Conservation (phyloP, 2,888 invertebrate species). For the Hesperia comma region DNA sequence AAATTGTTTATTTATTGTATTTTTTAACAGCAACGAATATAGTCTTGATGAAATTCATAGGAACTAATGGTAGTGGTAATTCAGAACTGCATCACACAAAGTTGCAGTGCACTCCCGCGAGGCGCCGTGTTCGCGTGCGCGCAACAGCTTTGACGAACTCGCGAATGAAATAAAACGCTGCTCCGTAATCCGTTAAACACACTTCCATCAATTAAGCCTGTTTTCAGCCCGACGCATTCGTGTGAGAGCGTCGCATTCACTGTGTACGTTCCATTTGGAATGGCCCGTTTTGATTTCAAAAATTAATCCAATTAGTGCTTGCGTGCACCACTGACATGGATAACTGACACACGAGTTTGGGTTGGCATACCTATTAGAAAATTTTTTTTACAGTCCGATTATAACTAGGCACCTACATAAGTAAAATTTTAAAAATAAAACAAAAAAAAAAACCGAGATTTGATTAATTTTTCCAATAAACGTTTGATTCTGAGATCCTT, state of each 20-base stretch:
- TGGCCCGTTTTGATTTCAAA: slow-evolving; percentile 4
- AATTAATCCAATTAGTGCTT: slow-evolving; percentile 6
- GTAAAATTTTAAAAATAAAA: no score
- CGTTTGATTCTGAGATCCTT: no score
- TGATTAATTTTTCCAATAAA: no score
- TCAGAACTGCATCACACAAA: not conserved
- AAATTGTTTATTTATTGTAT: no score
- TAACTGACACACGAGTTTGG: not conserved
- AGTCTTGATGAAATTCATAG: no score
- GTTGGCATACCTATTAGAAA: no score
- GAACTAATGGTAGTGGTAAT: no score
- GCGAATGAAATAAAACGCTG: slow-evolving; percentile 5
- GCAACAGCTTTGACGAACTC: not conserved
- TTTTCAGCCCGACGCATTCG: not conserved
- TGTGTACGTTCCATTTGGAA: not conserved
- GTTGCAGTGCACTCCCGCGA: not conserved
- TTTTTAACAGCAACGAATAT: no score
- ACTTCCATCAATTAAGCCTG: slow-evolving; percentile 7
- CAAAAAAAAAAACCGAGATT: no score
- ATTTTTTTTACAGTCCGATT: no score
- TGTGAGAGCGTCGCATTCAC: not conserved
- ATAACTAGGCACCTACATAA: no score
- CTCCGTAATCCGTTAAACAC: slow-evolving; percentile 9
- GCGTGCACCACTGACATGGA: slow-evolving; percentile 5
- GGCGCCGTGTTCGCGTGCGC: not conserved